Percentiles rank a stretch among this genome's conserved stretches.
These are phyloP conservation scores for Panagrolaimus sp. DNA, from an alignment of 1,140 invertebrate genomes.

Conservation along the genomic window DNA sequence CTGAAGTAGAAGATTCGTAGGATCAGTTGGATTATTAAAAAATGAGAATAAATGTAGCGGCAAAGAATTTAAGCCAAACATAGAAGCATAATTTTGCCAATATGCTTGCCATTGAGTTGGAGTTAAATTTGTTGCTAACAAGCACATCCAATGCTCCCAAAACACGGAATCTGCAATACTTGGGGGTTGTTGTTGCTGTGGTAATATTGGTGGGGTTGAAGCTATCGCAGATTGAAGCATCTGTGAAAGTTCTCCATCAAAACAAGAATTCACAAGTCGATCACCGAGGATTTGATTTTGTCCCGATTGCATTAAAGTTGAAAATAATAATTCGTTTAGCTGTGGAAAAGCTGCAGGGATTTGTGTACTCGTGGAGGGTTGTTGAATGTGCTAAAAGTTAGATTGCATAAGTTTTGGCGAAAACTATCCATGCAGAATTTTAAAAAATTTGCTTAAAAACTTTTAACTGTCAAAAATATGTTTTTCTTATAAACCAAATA, in stretches of 20 bases:
- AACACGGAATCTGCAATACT: neutral
- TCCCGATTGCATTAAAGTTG: neutral
- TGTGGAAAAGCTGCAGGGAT: neutral
- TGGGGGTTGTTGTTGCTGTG: neutral
- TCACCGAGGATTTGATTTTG: slow-evolving; percentile 9
- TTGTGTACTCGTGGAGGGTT: slow-evolving; percentile 2
- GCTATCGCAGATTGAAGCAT: neutral
- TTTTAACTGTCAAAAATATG: no score
- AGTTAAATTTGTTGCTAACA: neutral
- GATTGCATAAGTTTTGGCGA: no score
- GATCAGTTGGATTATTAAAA: slow-evolving; percentile 2
- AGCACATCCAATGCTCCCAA: slow-evolving; percentile 12
- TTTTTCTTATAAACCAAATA: no score
- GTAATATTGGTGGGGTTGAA: neutral
- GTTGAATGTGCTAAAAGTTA: neutral
- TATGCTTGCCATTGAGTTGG: slow-evolving; percentile 3
- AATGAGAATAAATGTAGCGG: slow-evolving; percentile 3
- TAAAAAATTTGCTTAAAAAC: no score
- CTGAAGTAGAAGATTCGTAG: no score
- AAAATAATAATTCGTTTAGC: neutral
- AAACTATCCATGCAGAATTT: no score
- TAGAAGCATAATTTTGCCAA: slow-evolving; percentile 10
- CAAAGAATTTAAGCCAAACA: slow-evolving; percentile 9
- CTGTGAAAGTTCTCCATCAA: neutral
- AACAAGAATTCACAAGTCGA: neutral